Conservation (phyloP, 2,113 vertebrate genomes). For the Dicentrarchus labrax region DNA sequence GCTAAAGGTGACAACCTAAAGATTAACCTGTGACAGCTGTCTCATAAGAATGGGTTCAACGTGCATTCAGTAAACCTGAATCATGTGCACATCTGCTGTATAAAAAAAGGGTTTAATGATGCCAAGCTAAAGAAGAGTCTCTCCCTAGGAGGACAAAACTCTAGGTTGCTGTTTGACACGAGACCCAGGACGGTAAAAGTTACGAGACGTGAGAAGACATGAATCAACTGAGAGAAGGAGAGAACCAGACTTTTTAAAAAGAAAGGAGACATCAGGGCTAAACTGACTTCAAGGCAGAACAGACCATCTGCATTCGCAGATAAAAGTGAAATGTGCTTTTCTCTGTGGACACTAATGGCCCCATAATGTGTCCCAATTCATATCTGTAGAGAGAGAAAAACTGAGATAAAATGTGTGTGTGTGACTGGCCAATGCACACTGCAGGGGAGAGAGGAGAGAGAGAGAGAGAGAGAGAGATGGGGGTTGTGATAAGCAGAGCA, state of each 20-base stretch:
- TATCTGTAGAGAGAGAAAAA: constrained; percentile 33
- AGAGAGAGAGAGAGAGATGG: not conserved
- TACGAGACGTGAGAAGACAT: constrained; percentile 7
- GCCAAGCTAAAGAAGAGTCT: not conserved
- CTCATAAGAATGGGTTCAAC: constrained; percentile 3
- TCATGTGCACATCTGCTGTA: not conserved
- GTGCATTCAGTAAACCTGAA: not conserved
- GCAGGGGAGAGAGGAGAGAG: not conserved
- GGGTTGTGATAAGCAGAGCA: constrained; percentile 43
- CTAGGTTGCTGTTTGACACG: constrained; percentile 6
- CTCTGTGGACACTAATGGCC: constrained; percentile 1
- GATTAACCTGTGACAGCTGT: constrained; percentile 1
- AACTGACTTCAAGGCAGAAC: constrained; percentile 15
- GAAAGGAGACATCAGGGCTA: constrained; percentile 7
- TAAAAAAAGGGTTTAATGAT: not conserved
- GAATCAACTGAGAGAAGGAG: constrained; percentile 8
- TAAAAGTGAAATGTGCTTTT: constrained; percentile 33
- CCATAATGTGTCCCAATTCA: constrained; percentile 10
- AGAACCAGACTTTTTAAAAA: constrained; percentile 17
- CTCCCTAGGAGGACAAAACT: not conserved
- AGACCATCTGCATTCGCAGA: constrained; percentile 39
- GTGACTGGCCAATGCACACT: constrained; percentile 6
- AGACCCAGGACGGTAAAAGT: not conserved
- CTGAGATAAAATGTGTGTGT: constrained; percentile 3
- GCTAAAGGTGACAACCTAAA: not conserved